Evolutionary conservation across 2,888 invertebrate species (phyloP).

Genomic region (Epiblema foenella): DNA sequence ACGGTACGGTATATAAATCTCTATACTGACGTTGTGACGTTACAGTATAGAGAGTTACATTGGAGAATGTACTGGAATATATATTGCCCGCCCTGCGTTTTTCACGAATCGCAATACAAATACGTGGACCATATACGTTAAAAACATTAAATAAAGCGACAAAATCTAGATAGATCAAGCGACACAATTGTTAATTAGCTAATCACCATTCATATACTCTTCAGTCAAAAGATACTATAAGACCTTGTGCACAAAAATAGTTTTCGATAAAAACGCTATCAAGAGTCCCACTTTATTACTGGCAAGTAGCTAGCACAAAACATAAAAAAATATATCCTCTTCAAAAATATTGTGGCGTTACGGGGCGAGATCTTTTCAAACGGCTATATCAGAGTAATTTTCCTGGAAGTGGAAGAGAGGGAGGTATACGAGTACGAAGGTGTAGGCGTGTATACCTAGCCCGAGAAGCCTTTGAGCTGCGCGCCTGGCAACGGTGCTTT

Average conservation of each 20-base stretch:
- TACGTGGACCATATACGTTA: too few species aligned
- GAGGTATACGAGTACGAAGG: slow-evolving; percentile 28
- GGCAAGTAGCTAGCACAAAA: slow-evolving; percentile 7
- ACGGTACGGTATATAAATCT: slow-evolving; percentile 1
- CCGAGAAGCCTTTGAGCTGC: slow-evolving; percentile 50
- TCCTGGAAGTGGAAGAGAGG: slow-evolving; percentile 22
- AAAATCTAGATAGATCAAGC: neutral
- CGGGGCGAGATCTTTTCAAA: slow-evolving; percentile 37
- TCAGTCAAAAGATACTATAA: neutral
- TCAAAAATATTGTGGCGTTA: slow-evolving; percentile 28
- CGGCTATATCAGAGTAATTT: slow-evolving; percentile 35
- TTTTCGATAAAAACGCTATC: neutral
- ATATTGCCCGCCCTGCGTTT: too few species aligned
- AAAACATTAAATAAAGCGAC: too few species aligned
- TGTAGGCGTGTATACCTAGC: slow-evolving; percentile 19
- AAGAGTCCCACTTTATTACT: neutral
- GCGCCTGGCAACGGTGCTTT: slow-evolving; percentile 50
- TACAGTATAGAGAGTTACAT: neutral
- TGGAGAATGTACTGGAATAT: neutral
- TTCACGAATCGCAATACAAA: too few species aligned
- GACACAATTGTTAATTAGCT: too few species aligned
- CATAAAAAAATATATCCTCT: slow-evolving; percentile 6
- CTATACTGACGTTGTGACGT: neutral
- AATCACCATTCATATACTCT: too few species aligned
- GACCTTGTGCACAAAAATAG: neutral